Conservation (phyloP, 2,113 vertebrate genomes). For the Phaetusa simplex region DNA sequence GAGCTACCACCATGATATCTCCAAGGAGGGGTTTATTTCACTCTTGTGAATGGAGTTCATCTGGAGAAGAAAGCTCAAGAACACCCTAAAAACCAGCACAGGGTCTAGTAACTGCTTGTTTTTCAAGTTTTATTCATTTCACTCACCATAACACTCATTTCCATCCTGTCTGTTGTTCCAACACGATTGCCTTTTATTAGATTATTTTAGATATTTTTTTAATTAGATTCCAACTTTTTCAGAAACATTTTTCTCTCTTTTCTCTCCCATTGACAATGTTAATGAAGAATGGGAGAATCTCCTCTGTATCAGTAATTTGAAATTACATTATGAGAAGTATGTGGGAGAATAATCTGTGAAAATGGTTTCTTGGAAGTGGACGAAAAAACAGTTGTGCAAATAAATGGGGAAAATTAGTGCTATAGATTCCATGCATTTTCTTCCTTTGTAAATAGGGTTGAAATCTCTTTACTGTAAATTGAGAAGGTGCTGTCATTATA, state of each 20-base stretch:
- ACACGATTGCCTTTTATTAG: accelerated
- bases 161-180: neutral
- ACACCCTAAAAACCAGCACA: neutral
- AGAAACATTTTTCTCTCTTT: neutral
- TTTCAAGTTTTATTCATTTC: neutral
- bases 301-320: neutral
- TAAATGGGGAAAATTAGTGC: neutral
- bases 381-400: neutral
- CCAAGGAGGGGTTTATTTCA: neutral
- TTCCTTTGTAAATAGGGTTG: neutral
- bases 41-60: neutral
- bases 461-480: neutral
- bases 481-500: neutral
- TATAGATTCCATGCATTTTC: neutral
- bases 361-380: accelerated
- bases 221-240: neutral
- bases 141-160: neutral
- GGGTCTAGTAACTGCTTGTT: neutral
- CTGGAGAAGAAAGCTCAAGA: neutral
- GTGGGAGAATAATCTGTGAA: neutral
- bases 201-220: neutral
- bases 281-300: neutral
- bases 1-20: neutral
- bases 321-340: neutral
- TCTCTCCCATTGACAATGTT: neutral